Percentiles rank a stretch among this genome's conserved stretches.
These are phyloP conservation scores for Crambe crambe DNA, from an alignment of 37 sponge, comb jelly and placozoan genomes.

Conservation along the genomic window DNA sequence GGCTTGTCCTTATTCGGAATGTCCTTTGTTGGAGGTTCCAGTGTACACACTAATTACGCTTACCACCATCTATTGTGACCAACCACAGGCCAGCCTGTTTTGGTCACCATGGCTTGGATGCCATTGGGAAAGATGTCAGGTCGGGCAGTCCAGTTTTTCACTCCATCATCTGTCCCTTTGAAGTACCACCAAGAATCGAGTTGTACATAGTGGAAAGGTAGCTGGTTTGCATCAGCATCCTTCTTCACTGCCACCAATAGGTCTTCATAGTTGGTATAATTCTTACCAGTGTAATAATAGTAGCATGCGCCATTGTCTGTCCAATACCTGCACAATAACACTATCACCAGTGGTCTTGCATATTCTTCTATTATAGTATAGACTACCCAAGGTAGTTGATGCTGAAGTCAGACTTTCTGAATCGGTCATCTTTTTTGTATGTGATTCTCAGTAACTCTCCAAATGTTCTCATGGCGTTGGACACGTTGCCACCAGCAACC, in stretches of 20 bases:
- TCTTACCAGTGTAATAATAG: constrained; percentile 65
- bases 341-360: background rate
- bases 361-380: background rate
- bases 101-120: constrained; percentile 48
- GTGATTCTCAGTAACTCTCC: constrained; percentile 37
- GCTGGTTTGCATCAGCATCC: constrained; percentile 39
- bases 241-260: constrained; percentile 63
- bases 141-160: constrained; percentile 83
- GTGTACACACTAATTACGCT: too few relatives aligned
- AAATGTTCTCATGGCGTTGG: constrained; percentile 51
- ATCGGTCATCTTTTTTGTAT: constrained; percentile 34
- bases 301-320: constrained; percentile 90
- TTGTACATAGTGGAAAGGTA: constrained; percentile 71
- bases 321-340: constrained; percentile 55
- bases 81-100: constrained; percentile 61
- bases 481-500: constrained; percentile 57
- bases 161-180: constrained; percentile 60
- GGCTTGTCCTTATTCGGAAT: too few relatives aligned
- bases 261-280: constrained; percentile 76
- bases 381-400: constrained; percentile 86
- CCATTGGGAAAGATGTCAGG: constrained; percentile 71
- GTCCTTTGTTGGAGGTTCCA: too few relatives aligned
- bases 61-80: constrained; percentile 86
- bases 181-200: constrained; percentile 90
- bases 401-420: constrained; percentile 53